Base-by-base conservation (phyloP, 2,797 vertebrate species). In the Pangasius djambal region DNA sequence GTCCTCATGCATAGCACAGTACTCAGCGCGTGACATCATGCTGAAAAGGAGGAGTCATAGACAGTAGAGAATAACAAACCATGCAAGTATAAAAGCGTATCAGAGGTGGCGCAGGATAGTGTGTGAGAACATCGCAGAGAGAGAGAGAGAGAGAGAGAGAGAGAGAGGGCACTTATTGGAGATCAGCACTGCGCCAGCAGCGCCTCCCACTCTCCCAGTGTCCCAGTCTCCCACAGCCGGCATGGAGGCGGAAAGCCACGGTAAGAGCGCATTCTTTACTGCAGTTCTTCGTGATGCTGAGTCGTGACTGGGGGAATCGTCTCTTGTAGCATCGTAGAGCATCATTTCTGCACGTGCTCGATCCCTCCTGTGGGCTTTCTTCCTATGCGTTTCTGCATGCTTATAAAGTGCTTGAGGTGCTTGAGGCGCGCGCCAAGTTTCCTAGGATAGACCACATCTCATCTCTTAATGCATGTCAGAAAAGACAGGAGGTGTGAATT, bases 401-500 rank as follows among this genome's bases (percentile, higher is more conserved):
- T 31, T 37, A 63, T 1, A 37, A 83, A 83, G 12, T 63, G 59
- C 59, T 83, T 4, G 40, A 48, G 57, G 12, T 63, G 59, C 59
- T 83, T 4, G 40, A 48, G 57, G 40, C 20, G n/a, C 63, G 13
- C 31, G n/a, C 34, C 55, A 84, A 88, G 83, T 88, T 78, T 70
- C 4, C 1, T 4, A 65, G 81, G 59, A 83, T 48, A 44, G 50
- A 79, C 18, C 48, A 18, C 48, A 52, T 55, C 37, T 48, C 18
- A 79, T 59, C 15, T 57, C 50, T 59, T 82, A 5, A 59, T 9
- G 6, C 20, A 82, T n/a, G 50, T 20, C 84, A 61, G 40, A 91
- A 90, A 65, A 91, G 59, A 87, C 86, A 82, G 52, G 18, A 85
- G 13, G 82, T 88, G 88, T 93, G 85, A 93, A 94, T 94, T 86